Base-by-base conservation (phyloP, 2,888 invertebrate genomes). In the Chalcis sispes region DNA sequence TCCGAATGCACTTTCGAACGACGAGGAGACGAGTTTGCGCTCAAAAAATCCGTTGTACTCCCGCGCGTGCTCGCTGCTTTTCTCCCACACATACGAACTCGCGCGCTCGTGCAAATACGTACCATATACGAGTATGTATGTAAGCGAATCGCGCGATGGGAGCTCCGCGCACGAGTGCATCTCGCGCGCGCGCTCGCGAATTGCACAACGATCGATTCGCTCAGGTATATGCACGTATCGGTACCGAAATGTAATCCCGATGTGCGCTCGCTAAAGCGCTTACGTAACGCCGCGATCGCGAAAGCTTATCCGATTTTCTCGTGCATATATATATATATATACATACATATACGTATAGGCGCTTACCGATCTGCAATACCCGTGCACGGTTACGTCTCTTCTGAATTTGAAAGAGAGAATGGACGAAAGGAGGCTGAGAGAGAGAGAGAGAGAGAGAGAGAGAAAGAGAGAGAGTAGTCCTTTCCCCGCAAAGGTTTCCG, bases 241-340 rank as follows among this genome's bases (percentile, higher is more conserved):
- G 32, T 36, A 59, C 62, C 46, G 46, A 62, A 62, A 62, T 62
- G 46, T 62, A 62, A 62, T 46, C 62, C 62, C 46, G 62, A 48
- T 65, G 65, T 66, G 65, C 65, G 32, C 42, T 2, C 13, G 4
- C 20, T 42, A 23, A 27, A 7, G 25, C n/a, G n/a, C n/a, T 65
- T 36, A 25, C 36, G 52, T 46, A 52, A 40, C 20, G 36, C 18
- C 64, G 7, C 15, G n/a, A 2, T 62, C 62, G n/a, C 46, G n/a
- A 27, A 27, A 10, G 46, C 50, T 52, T 66, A 66, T 66, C 52
- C 40, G 36, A 52, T 25, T 52, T 66, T 52, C 65, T 36, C 40
- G 65, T 52, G n/a, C n/a, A n/a, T n/a, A n/a, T n/a, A n/a, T n/a
- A n/a, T n/a, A n/a, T n/a, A n/a, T n/a, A n/a, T n/a, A n/a, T n/a